Evolutionary conservation across 2,113 vertebrate species (phyloP).

Genomic region (Octodon degus): DNA sequence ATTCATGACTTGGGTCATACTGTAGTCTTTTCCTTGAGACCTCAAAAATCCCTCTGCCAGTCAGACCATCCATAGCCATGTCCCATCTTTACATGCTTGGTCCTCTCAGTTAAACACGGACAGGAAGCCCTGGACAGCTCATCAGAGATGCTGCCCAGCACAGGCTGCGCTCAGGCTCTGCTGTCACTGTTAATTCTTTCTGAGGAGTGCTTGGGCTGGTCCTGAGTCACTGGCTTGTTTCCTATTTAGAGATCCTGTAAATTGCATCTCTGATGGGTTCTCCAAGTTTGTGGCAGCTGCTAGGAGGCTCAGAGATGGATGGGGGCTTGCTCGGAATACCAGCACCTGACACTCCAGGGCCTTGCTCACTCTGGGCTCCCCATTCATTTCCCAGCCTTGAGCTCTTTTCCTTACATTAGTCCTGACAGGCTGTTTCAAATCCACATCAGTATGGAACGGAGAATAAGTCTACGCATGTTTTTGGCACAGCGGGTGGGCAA

Average conservation of each 20-base stretch:
- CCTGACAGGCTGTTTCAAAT: neutral
- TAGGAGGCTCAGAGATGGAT: neutral
- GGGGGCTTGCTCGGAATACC: neutral
- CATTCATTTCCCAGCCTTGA: neutral
- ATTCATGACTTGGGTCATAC: neutral
- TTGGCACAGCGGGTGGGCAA: neutral
- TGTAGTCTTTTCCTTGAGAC: neutral
- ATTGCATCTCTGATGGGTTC: neutral
- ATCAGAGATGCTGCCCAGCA: neutral
- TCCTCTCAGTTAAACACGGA: neutral
- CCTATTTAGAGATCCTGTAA: neutral
- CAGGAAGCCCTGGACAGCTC: neutral
- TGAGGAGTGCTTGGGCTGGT: neutral
- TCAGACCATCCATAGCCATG: neutral
- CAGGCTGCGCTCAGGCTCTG: no score
- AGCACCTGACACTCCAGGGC: neutral
- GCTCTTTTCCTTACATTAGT: neutral
- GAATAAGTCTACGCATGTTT: neutral
- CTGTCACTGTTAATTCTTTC: neutral
- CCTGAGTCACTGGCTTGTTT: neutral
- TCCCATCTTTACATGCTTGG: neutral
- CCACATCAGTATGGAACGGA: neutral
- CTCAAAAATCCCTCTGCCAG: neutral
- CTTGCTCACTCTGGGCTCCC: neutral
- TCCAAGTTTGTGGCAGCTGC: neutral